Conservation (phyloP, 2,888 invertebrate species). For the Hydrotaea cyrtoneurina region DNA sequence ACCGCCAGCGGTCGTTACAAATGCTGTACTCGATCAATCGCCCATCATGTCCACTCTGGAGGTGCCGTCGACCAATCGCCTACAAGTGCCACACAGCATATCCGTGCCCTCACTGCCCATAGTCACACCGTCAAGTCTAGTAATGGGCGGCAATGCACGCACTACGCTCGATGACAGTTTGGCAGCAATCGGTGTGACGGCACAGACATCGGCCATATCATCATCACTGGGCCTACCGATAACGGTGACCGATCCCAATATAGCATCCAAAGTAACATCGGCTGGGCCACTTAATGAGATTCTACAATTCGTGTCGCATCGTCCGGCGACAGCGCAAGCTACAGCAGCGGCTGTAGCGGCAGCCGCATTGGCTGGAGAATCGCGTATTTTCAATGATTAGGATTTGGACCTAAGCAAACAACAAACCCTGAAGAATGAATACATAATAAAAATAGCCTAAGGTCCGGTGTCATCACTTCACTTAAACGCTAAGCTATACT, state of each 20-base stretch:
- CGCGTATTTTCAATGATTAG: constrained; percentile 69
- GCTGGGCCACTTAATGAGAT: constrained; percentile 69
- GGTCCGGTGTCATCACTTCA: background rate
- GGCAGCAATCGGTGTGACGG: constrained; percentile 84
- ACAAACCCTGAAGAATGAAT: background rate
- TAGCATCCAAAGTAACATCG: constrained; percentile 82
- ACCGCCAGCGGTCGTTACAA: constrained; percentile 82
- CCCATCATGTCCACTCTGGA: constrained; percentile 91
- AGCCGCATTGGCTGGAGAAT: constrained; percentile 60
- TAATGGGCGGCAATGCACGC: constrained; percentile 65
- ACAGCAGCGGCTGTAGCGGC: constrained; percentile 60
- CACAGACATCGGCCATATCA: constrained; percentile 82
- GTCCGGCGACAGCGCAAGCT: constrained; percentile 57
- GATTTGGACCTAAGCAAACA: background rate
- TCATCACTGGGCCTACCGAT: constrained; percentile 88
- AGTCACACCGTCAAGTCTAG: constrained; percentile 45
- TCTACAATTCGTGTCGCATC: constrained; percentile 66
- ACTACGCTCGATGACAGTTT: constrained; percentile 82
- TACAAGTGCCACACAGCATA: constrained; percentile 51
- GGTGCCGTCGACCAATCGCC: constrained; percentile 82
- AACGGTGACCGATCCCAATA: constrained; percentile 88
- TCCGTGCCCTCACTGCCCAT: constrained; percentile 52
- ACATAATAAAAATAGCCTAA: background rate
- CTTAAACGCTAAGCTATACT: background rate
- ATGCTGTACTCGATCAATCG: constrained; percentile 87